These are phyloP conservation scores for Nowickia ferox DNA, from an alignment of 2,888 invertebrate species.

Conservation along the genomic window DNA sequence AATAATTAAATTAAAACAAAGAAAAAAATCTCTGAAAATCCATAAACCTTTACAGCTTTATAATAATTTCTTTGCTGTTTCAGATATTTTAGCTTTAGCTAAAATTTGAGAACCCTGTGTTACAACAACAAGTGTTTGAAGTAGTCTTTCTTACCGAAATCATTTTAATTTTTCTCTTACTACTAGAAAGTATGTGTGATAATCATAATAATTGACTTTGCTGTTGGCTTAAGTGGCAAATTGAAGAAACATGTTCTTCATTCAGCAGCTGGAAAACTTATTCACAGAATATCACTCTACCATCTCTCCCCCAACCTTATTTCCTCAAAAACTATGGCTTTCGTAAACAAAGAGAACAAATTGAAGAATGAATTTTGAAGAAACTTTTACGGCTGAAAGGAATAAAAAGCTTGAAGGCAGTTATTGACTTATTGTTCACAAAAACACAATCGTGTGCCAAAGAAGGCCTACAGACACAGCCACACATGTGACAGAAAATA, in stretches of 20 bases:
- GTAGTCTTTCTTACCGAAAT: not conserved
- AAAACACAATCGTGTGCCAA: not conserved
- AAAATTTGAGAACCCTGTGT: not conserved
- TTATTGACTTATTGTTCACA: conserved; percentile 71
- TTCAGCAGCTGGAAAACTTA: conserved; percentile 31
- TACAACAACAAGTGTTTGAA: not conserved
- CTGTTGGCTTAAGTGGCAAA: conserved; percentile 82
- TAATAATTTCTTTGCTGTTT: too few relatives aligned
- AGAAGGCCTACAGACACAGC: not conserved
- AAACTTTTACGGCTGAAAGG: conserved; percentile 71
- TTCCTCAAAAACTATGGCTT: not conserved
- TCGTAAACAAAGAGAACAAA: conserved; percentile 10
- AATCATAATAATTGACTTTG: conserved; percentile 81
- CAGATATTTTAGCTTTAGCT: not conserved
- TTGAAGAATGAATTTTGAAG: conserved; percentile 69
- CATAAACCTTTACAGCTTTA: too few relatives aligned
- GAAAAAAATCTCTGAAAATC: too few relatives aligned
- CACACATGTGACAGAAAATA: not conserved
- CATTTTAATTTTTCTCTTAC: conserved; percentile 2
- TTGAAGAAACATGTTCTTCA: conserved; percentile 82
- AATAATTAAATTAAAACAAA: too few relatives aligned
- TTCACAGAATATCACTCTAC: conserved; percentile 28
- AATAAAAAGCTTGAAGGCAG: conserved; percentile 65
- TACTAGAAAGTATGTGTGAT: conserved; percentile 73
- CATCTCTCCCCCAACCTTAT: not conserved